These are phyloP conservation scores for Anhinga anhinga DNA, from an alignment of 2,113 vertebrate genomes.

Conservation along the genomic window DNA sequence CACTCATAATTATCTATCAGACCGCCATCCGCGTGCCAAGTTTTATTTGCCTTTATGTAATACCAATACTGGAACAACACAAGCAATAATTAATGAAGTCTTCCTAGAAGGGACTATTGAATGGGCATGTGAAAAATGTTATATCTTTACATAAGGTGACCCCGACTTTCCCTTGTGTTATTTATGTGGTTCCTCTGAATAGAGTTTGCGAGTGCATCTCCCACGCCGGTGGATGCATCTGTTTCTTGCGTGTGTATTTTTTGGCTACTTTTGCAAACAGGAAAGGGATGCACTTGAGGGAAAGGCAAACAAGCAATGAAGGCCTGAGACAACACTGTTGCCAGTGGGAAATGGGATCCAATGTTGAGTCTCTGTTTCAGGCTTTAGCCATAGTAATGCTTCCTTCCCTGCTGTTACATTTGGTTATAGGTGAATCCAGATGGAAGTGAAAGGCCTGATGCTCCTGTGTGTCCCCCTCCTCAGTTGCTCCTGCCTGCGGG, in stretches of 20 bases:
- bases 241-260: neutral
- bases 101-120: neutral
- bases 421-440: neutral
- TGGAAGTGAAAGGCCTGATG: neutral
- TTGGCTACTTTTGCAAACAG: neutral
- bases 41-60: neutral
- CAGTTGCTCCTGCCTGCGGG: neutral
- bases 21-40: neutral
- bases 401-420: neutral
- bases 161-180: neutral
- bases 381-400: neutral
- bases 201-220: neutral
- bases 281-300: neutral
- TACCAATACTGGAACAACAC: neutral
- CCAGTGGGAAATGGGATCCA: neutral
- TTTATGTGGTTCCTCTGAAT: neutral
- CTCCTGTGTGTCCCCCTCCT: neutral
- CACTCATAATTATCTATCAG: neutral
- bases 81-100: neutral
- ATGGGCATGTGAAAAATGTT: neutral
- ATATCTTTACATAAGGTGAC: rapidly evolving
- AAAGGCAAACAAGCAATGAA: neutral
- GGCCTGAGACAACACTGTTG: neutral
- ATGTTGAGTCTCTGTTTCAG: neutral
- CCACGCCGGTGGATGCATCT: rapidly evolving